phyloP scores from a whole-genome alignment of 1,140 invertebrate species.

The Callitettix versicolor region DNA sequence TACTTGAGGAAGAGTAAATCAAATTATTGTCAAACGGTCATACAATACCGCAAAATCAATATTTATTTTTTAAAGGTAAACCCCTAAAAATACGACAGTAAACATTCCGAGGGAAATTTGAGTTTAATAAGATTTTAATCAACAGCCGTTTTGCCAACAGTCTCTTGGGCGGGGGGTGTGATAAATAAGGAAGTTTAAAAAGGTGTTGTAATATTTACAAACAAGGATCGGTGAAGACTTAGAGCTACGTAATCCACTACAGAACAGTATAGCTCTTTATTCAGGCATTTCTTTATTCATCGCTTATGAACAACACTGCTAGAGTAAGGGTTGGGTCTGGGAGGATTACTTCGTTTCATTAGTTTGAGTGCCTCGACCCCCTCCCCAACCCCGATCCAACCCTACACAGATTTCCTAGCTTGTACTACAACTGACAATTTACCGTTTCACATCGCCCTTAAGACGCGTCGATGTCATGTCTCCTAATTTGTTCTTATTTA shows the following conservation, averaged over 20 bases:
- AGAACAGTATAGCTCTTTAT: slow-evolving; percentile 2
- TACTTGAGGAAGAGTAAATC: no score
- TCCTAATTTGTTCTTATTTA: no score
- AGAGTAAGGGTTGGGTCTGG: neutral
- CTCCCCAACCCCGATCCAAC: neutral
- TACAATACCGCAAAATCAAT: no score
- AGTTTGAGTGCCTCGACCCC: slow-evolving; percentile 12
- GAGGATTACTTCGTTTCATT: slow-evolving; percentile 17
- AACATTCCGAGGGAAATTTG: no score
- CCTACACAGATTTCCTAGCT: slow-evolving; percentile 1
- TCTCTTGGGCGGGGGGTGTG: no score
- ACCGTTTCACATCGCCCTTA: no score
- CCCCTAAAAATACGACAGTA: no score
- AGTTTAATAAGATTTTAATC: no score
- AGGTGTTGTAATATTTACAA: slow-evolving; percentile 9
- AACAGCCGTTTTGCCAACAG: no score
- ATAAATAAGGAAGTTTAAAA: neutral
- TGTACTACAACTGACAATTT: neutral
- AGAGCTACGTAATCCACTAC: neutral
- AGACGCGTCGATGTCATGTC: no score
- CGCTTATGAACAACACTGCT: slow-evolving; percentile 3
- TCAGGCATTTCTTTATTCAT: slow-evolving; percentile 13
- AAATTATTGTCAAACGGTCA: no score
- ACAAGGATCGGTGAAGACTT: neutral
- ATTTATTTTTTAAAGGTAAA: no score